Evolutionary conservation across 2,113 vertebrate species (phyloP).

Genomic region (Oxyura jamaicensis): DNA sequence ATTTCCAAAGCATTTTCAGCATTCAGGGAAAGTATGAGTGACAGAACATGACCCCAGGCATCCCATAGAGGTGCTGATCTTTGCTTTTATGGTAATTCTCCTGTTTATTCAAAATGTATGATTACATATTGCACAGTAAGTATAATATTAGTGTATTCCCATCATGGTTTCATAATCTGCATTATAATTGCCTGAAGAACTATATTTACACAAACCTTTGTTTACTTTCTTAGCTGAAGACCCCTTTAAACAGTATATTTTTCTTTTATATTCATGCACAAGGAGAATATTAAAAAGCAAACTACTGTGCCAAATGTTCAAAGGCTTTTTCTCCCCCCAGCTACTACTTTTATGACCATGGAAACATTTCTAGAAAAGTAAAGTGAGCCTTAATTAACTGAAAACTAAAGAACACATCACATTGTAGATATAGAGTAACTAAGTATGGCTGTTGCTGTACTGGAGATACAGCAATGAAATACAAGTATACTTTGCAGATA

Average conservation of each 20-base stretch:
- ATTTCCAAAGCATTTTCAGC: background rate
- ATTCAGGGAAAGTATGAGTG: background rate
- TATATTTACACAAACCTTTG: background rate
- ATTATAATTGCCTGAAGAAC: background rate
- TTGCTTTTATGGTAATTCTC: background rate
- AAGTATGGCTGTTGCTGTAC: background rate
- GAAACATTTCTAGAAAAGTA: background rate
- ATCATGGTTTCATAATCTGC: background rate
- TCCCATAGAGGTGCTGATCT: background rate
- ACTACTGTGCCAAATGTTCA: background rate
- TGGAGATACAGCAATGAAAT: background rate
- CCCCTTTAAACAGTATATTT: background rate
- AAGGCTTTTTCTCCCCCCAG: background rate
- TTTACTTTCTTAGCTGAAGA: slow-evolving; percentile 25
- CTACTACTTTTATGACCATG: background rate
- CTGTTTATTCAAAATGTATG: background rate
- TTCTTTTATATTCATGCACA: background rate
- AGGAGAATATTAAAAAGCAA: slow-evolving; percentile 3
- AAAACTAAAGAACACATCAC: background rate
- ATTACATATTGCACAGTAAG: background rate
- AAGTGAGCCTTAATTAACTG: slow-evolving; percentile 2
- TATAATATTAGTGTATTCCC: background rate
- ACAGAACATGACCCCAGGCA: background rate
- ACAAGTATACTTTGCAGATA: background rate
- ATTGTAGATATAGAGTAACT: background rate